phyloP scores from a whole-genome alignment of 2,113 vertebrate genomes.

The Oncorhynchus kisutch region DNA sequence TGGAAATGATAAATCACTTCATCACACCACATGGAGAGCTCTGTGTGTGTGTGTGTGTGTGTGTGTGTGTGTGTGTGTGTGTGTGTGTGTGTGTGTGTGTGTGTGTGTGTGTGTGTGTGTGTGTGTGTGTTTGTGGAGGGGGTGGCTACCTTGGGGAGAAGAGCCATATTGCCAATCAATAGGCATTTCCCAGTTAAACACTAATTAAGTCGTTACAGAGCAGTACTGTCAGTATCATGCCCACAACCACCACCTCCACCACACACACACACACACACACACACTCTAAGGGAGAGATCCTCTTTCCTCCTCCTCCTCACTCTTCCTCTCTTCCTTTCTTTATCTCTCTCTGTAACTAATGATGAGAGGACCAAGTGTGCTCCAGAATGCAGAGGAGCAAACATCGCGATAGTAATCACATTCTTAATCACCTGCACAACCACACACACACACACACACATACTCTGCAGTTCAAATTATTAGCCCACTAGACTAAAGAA shows the following conservation, averaged over 20 bases:
- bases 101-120: slow-evolving; percentile 9
- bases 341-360: neutral
- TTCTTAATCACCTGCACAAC: slow-evolving; percentile 9
- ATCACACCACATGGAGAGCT: too few species aligned
- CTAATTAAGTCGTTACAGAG: slow-evolving; percentile 65
- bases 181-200: slow-evolving; percentile 64
- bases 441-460: neutral
- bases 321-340: slow-evolving; percentile 2
- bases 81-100: slow-evolving; percentile 15
- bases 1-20: neutral
- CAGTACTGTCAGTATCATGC: slow-evolving; percentile 33
- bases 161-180: slow-evolving; percentile 54
- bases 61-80: slow-evolving; percentile 1
- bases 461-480: slow-evolving; percentile 1
- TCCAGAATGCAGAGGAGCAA: slow-evolving; percentile 11
- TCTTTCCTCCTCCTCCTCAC: neutral
- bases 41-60: slow-evolving; percentile 8
- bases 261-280: slow-evolving; percentile 14
- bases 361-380: neutral
- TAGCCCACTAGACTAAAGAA: neutral
- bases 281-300: slow-evolving; percentile 15
- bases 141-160: slow-evolving; percentile 14
- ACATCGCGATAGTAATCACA: slow-evolving; percentile 16
- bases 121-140: slow-evolving; percentile 1
- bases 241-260: neutral